Base-by-base conservation (phyloP, 2,888 invertebrate genomes). In the Cheilosia impressa region DNA sequence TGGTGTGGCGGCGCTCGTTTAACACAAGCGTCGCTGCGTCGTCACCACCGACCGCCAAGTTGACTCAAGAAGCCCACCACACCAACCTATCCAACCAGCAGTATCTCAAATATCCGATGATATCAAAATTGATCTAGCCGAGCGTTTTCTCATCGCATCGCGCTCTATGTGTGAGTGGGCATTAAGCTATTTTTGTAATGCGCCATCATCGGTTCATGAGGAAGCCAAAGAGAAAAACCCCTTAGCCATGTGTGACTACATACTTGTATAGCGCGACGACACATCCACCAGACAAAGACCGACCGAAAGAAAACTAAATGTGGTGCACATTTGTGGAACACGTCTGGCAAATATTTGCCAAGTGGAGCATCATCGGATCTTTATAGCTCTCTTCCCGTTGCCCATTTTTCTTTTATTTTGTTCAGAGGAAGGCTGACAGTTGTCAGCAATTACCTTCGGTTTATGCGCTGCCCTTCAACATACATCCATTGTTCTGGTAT, bases 341-440 rank as follows among this genome's bases (percentile, higher is more conserved):
- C 89, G 89, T 89, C 89, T 88, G 87, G 88, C 87, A 89, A 89
- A 89, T 89, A 89, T 89, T 89, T 89, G 89, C 89, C 88, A 89
- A 89, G 77, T 88, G 79, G 87, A 82, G 88, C 87, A 89, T 87
- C 88, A 81, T 88, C 88, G 87, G 50, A 68, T 71, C 66, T 75
- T 80, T 63, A 58, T 57, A 31, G 50, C 62, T 62, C 34, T 58
- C 31, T 53, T 22, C 31, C 38, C 34, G 4, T 4, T 17, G 24
- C 19, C 24, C 53, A 43, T 34, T 34, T 76, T 38, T 63, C 31
- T 52, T 50, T 60, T 66, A n/a, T 62, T 71, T 57, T 50, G 45
- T 66, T 43, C 9, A 4, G 60, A 71, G 58, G 53, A 82, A 82
- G 65, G 43, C 57, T 63, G 63, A 55, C 60, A 71, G 58, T 63